Conservation (phyloP, 2,113 vertebrate genomes). For the Nyctereutes procyonoides region DNA sequence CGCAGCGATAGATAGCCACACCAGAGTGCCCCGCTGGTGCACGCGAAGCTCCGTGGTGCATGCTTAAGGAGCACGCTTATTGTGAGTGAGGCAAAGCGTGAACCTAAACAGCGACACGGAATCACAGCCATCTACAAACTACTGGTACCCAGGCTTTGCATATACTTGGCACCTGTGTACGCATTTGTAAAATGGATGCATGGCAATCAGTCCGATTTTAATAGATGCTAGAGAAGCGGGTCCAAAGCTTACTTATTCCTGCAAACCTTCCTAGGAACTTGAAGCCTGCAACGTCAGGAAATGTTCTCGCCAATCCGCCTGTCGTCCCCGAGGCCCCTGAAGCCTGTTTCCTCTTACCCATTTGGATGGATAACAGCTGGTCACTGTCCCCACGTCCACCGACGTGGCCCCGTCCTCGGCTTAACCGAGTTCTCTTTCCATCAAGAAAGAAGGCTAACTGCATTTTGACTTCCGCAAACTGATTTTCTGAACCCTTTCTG, state of each 20-base stretch:
- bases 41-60: not conserved
- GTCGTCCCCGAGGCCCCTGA: not conserved
- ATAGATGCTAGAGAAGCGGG: not conserved
- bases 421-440: not conserved
- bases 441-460: not conserved
- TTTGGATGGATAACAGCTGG: not conserved
- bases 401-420: not conserved
- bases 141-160: not conserved
- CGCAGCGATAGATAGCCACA: fast-evolving
- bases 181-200: not conserved
- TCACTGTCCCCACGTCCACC: not conserved
- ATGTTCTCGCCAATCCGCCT: not conserved
- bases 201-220: not conserved
- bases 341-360: not conserved
- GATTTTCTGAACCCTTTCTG: not conserved
- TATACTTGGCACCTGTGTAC: not conserved
- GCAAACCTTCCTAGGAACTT: not conserved
- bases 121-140: not conserved
- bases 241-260: not conserved
- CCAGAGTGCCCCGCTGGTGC: fast-evolving
- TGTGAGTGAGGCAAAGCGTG: fast-evolving
- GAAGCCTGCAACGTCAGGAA: not conserved
- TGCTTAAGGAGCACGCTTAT: not conserved
- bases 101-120: not conserved
- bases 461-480: not conserved